Evolutionary conservation across 1,140 invertebrate species (phyloP).

Genomic region (Gonioctena quinquepunctata): DNA sequence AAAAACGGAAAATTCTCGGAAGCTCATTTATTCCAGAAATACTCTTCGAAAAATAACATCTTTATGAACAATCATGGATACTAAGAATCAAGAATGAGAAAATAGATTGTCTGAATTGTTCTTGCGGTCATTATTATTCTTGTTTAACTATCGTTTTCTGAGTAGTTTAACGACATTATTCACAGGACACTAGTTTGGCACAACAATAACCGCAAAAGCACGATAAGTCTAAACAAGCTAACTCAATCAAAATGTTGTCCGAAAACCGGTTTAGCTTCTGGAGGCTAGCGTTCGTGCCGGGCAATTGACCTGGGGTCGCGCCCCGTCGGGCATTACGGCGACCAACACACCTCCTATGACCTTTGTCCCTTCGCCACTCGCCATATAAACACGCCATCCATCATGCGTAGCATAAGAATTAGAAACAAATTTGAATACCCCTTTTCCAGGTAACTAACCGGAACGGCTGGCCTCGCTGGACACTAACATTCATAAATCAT

Average conservation of each 20-base stretch:
- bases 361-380: slow-evolving; percentile 54
- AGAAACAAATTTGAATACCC: slow-evolving; percentile 48
- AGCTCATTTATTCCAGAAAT: too few relatives aligned
- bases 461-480: slow-evolving; percentile 1
- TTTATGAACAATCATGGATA: not conserved
- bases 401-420: slow-evolving; percentile 46
- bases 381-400: slow-evolving; percentile 57
- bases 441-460: slow-evolving; percentile 17
- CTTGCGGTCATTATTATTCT: too few relatives aligned
- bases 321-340: slow-evolving; percentile 49
- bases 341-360: slow-evolving; percentile 55
- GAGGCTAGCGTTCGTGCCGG: slow-evolving; percentile 35
- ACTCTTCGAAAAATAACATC: too few relatives aligned
- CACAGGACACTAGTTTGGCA: slow-evolving; percentile 4
- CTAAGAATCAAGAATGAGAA: not conserved
- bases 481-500: not conserved
- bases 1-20: too few relatives aligned
- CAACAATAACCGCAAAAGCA: slow-evolving; percentile 9
- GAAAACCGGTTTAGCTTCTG: slow-evolving; percentile 1
- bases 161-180: not conserved
- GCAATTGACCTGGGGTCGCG: slow-evolving; percentile 54
- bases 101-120: not conserved
- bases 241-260: slow-evolving; percentile 17
- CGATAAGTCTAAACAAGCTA: slow-evolving; percentile 8
- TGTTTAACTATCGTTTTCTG: too few relatives aligned